Conservation (phyloP, 2,113 vertebrate genomes). For the Alaudala cheleensis region DNA sequence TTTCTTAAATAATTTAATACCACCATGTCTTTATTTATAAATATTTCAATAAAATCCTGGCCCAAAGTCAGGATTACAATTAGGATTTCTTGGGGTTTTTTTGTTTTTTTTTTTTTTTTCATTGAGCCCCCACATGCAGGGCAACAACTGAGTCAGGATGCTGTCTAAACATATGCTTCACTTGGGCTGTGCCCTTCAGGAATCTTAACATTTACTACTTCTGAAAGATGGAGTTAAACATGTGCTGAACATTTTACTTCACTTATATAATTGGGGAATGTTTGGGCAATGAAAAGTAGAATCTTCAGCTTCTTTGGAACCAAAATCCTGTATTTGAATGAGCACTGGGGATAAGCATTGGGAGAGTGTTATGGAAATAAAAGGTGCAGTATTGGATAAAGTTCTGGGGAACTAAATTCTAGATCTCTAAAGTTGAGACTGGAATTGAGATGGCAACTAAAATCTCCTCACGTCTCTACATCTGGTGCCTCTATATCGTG, state of each 20-base stretch:
- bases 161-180: neutral
- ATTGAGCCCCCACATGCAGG: neutral
- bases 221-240: neutral
- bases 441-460: neutral
- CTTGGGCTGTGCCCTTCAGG: neutral
- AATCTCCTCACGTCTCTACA: neutral
- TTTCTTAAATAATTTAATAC: constrained; percentile 40
- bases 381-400: neutral
- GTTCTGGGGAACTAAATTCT: neutral
- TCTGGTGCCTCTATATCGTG: constrained; percentile 1
- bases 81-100: neutral
- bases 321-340: neutral
- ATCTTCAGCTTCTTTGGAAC: neutral
- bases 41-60: neutral
- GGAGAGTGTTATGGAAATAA: neutral
- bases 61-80: neutral
- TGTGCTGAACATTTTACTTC: neutral
- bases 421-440: neutral
- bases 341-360: neutral
- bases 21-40: neutral
- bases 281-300: neutral
- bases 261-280: neutral
- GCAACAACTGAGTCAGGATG: neutral
- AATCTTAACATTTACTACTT: neutral
- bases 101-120: neutral